A percentile compares a stretch with the other conserved stretches of the same genome.
These are phyloP conservation scores for Neotoxoptera formosana DNA, from an alignment of 1,140 invertebrate species.

Conservation along the genomic window DNA sequence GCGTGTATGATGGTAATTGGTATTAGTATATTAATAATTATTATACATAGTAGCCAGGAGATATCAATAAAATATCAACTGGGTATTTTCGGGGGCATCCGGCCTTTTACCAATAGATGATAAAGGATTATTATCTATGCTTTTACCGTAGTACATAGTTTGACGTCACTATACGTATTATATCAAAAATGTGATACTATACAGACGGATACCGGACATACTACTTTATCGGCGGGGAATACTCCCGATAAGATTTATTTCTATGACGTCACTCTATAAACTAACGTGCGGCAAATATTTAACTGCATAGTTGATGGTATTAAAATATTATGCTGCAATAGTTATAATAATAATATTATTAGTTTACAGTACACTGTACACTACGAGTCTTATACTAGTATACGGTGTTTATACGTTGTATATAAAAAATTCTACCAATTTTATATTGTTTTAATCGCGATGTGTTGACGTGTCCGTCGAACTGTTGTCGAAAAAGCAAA, in stretches of 20 bases:
- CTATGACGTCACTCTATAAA: not conserved
- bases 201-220: constrained; percentile 4
- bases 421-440: constrained; percentile 16
- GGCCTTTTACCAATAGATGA: not conserved
- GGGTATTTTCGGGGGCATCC: not conserved
- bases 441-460: not conserved
- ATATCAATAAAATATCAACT: not conserved
- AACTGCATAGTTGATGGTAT: not conserved
- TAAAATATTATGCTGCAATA: not conserved
- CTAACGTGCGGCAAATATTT: not conserved
- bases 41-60: not conserved
- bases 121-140: not conserved
- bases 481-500: not conserved
- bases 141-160: not conserved
- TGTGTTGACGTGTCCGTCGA: not conserved
- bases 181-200: not conserved
- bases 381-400: not conserved
- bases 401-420: not conserved
- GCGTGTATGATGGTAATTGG: not conserved
- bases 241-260: not conserved
- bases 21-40: not conserved
- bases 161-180: not conserved
- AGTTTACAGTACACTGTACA: not conserved
- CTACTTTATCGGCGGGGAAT: not conserved
- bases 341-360: not conserved